A percentile compares a stretch with the other conserved stretches of the same genome.
Evolutionary conservation across 37 sponge, comb jelly and placozoan genomes (phyloP).

Genomic region (Ianthella basta): DNA sequence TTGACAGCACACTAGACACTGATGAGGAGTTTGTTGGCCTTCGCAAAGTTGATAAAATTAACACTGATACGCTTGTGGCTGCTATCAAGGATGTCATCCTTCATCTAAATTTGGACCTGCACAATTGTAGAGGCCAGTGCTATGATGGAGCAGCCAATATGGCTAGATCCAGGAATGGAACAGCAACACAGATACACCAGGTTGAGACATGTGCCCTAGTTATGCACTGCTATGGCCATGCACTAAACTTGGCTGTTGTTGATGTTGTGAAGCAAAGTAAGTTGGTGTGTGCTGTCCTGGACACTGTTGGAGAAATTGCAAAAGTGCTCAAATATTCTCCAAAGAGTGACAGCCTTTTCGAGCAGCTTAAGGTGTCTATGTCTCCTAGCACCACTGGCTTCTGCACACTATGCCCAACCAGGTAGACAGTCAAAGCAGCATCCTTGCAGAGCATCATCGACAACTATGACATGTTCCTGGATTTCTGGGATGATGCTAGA

Average conservation of each 20-base stretch:
- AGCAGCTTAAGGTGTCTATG: conserved; percentile 30
- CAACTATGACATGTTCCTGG: conserved; percentile 31
- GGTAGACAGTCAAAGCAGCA: conserved; percentile 49
- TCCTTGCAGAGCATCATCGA: conserved; percentile 42
- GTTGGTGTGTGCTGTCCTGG: conserved; percentile 39
- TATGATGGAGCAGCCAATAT: conserved; percentile 68
- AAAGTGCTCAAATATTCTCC: conserved; percentile 58
- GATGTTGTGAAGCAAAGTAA: conserved; percentile 34
- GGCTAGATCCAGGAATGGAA: conserved; percentile 42
- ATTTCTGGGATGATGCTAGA: conserved; percentile 46
- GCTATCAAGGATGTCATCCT: conserved; percentile 46
- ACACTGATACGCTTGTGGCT: conserved; percentile 26
- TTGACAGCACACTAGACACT: conserved; percentile 33
- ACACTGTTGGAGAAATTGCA: conserved; percentile 41
- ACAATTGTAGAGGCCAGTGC: conserved; percentile 55
- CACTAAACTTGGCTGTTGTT: conserved; percentile 38
- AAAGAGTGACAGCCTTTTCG: conserved; percentile 29
- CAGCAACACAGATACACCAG: conserved; percentile 27
- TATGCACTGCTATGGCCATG: conserved; percentile 41
- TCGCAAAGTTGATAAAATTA: conserved; percentile 4
- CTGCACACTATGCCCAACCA: conserved; percentile 46
- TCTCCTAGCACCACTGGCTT: conserved; percentile 15
- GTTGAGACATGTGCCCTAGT: not conserved
- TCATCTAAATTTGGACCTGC: conserved; percentile 32
- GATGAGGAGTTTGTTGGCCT: conserved; percentile 57